A percentile compares a stretch with the other conserved stretches of the same genome.
Evolutionary conservation across 2,113 vertebrate species (phyloP).

Genomic region (Psittacula cyanocephala): DNA sequence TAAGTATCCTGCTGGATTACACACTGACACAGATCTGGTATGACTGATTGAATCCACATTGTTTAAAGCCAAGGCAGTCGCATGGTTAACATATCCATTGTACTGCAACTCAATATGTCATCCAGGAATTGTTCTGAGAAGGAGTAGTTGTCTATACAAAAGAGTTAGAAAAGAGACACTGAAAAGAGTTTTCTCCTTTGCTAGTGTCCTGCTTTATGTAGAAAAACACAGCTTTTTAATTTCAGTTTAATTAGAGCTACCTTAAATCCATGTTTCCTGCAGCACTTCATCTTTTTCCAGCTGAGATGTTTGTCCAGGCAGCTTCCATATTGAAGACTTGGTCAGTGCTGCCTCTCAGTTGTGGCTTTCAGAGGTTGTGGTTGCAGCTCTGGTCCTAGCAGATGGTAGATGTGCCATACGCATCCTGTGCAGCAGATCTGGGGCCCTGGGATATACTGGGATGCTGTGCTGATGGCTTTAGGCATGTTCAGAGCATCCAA

Average conservation of each 20-base stretch:
- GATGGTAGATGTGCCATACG: accelerated
- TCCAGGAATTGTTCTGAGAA: background rate
- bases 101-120: background rate
- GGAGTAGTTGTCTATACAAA: background rate
- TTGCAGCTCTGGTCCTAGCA: background rate
- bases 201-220: background rate
- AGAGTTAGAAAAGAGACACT: background rate
- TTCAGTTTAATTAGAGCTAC: background rate
- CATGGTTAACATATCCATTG: background rate
- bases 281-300: background rate
- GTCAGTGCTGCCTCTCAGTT: background rate
- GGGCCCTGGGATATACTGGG: accelerated
- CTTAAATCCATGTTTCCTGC: background rate
- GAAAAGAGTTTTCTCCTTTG: background rate
- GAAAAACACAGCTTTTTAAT: background rate
- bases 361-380: background rate
- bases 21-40: background rate
- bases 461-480: accelerated
- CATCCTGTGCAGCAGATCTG: background rate
- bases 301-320: background rate
- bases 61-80: background rate
- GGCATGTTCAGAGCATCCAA: background rate
- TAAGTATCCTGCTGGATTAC: background rate
- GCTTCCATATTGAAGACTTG: background rate
- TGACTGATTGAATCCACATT: background rate